A percentile compares a stretch with the other conserved stretches of the same genome.
Conservation (phyloP, 2,113 vertebrate species). For the Sprattus sprattus region DNA sequence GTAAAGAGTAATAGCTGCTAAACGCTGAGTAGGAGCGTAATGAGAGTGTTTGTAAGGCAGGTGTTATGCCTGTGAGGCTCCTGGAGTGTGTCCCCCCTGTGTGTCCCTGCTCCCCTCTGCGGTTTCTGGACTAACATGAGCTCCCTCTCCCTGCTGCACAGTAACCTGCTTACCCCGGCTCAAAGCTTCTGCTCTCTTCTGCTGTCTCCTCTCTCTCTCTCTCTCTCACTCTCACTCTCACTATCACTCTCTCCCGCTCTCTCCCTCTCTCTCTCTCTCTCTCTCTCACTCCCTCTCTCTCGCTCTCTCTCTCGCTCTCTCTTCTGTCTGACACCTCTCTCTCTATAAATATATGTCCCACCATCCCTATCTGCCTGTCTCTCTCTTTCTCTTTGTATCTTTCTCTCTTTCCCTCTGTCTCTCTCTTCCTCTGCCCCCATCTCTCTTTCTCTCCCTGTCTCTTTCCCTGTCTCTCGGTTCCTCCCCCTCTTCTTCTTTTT, state of each 20-base stretch:
- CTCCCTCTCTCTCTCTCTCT: not conserved
- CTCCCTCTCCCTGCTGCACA: slow-evolving; percentile 1
- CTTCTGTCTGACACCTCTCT: not conserved
- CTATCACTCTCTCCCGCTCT: not conserved
- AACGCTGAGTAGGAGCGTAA: not conserved
- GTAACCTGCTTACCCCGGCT: slow-evolving; percentile 4
- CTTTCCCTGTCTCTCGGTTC: slow-evolving; percentile 6
- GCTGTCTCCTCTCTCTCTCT: not conserved
- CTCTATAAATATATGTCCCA: not conserved
- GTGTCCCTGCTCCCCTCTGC: not conserved
- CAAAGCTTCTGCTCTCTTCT: not conserved
- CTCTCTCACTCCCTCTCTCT: not conserved
- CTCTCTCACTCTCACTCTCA: not conserved
- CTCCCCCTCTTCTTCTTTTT: slow-evolving; percentile 19
- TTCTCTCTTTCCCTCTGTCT: not conserved
- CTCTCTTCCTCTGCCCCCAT: not conserved
- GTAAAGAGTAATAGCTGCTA: not conserved
- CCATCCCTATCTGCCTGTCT: not conserved
- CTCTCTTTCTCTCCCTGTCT: not conserved
- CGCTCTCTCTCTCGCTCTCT: not conserved
- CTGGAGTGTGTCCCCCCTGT: not conserved
- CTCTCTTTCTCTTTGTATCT: not conserved
- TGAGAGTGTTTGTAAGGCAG: not conserved
- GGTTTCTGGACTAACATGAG: not conserved
- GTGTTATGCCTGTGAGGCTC: not conserved